Conservation (phyloP, 1,140 invertebrate genomes). For the Acromyrmex charruanus region DNA sequence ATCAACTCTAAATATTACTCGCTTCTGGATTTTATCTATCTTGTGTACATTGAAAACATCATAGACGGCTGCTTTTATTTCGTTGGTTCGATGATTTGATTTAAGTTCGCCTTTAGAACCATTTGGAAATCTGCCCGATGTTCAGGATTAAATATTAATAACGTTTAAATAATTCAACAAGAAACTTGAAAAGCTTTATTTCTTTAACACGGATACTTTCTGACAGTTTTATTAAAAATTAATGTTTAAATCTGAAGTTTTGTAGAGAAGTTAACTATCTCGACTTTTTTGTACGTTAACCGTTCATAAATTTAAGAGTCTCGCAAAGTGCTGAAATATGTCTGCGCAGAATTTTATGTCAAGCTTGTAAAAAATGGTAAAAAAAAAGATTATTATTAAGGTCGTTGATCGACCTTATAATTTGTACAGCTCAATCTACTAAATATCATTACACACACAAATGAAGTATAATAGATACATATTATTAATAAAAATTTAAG, state of each 20-base stretch:
- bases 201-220: constrained; percentile 24
- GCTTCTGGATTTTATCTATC: constrained; percentile 29
- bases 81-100: constrained; percentile 11
- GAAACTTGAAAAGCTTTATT: constrained; percentile 31
- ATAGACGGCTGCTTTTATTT: constrained; percentile 28
- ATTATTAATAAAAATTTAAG: not conserved
- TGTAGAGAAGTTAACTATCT: constrained; percentile 37
- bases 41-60: constrained; percentile 46
- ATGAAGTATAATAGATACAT: not conserved
- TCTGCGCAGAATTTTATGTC: constrained; percentile 31
- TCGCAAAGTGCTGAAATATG: constrained; percentile 47
- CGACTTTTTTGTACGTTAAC: constrained; percentile 39
- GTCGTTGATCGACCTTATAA: not conserved
- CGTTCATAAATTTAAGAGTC: constrained; percentile 46
- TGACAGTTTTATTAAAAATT: constrained; percentile 54
- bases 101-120: not conserved
- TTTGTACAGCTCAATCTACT: constrained; percentile 18
- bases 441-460: not conserved
- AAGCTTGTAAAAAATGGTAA: constrained; percentile 34
- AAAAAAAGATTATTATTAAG: not conserved
- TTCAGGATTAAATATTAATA: constrained; percentile 42
- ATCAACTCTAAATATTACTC: constrained; percentile 56
- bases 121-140: not conserved
- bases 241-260: constrained; percentile 51
- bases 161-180: constrained; percentile 43